A percentile compares a stretch with the other conserved stretches of the same genome.
phyloP scores from a whole-genome alignment of 1,140 invertebrate species.

The Pseudobourletiella spinata region DNA sequence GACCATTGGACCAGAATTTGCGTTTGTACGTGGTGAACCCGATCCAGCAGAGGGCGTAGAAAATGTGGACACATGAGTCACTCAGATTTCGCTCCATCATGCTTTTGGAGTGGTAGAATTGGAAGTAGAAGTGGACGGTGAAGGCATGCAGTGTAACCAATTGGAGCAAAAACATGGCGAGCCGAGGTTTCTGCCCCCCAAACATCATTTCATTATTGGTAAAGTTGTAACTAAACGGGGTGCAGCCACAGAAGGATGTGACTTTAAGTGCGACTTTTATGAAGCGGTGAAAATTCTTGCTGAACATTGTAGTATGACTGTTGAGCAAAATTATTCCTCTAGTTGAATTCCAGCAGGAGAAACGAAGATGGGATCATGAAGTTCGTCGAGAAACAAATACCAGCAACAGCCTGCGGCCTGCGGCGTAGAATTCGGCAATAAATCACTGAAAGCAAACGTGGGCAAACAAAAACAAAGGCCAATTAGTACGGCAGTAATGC shows the following conservation, averaged over 20 bases:
- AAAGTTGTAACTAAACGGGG: not conserved
- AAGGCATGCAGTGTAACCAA: not conserved
- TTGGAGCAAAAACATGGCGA: not conserved
- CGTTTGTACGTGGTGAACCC: not conserved
- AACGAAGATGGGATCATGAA: too few species aligned
- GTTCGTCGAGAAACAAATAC: too few species aligned
- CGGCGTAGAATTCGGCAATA: too few species aligned
- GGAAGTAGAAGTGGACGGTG: not conserved
- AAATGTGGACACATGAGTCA: not conserved
- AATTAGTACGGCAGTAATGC: too few species aligned
- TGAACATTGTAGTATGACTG: too few species aligned
- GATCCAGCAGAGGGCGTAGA: not conserved
- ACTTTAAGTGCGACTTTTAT: not conserved
- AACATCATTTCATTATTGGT: not conserved
- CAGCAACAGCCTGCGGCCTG: too few species aligned
- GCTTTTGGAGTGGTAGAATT: not conserved
- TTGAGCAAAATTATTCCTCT: too few species aligned
- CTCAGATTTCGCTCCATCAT: not conserved
- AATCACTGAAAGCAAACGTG: too few species aligned
- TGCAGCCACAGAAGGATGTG: not conserved
- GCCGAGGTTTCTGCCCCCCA: not conserved
- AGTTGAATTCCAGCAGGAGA: too few species aligned
- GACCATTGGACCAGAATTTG: not conserved
- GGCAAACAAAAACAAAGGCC: too few species aligned
- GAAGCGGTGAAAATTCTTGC: not conserved